phyloP scores from a whole-genome alignment of 1,140 invertebrate genomes.

The Tetraneura akinire region DNA sequence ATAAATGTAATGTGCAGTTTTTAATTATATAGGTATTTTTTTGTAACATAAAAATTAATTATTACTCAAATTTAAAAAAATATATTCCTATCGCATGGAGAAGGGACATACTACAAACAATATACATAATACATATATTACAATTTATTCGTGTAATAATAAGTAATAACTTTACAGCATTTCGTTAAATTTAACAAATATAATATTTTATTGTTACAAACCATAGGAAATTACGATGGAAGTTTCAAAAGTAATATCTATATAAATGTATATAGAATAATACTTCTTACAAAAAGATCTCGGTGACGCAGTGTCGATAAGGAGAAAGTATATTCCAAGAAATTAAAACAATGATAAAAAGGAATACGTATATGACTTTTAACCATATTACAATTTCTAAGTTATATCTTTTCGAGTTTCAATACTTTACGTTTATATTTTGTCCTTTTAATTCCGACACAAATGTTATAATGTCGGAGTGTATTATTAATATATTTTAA shows the following conservation, averaged over 20 bases:
- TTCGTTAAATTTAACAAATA: too few relatives aligned
- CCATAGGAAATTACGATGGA: background rate
- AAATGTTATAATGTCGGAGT: conserved; percentile 5
- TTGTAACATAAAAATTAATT: too few relatives aligned
- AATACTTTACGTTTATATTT: background rate
- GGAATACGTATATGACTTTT: background rate
- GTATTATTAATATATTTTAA: conserved; percentile 9
- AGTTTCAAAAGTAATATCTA: background rate
- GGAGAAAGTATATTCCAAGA: background rate
- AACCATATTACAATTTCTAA: background rate
- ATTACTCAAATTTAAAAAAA: too few relatives aligned
- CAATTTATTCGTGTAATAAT: too few relatives aligned
- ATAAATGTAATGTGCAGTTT: too few relatives aligned
- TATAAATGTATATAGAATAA: too few relatives aligned
- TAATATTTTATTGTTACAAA: background rate
- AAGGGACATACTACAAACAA: too few relatives aligned
- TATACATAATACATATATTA: too few relatives aligned
- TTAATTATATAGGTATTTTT: too few relatives aligned
- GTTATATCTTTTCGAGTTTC: background rate
- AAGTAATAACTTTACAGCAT: too few relatives aligned
- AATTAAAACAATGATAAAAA: background rate
- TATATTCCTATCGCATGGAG: too few relatives aligned
- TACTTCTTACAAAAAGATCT: background rate
- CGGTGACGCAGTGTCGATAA: too few relatives aligned
- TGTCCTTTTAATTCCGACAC: conserved; percentile 9